phyloP scores from a whole-genome alignment of 2,888 invertebrate species.

The Cephonodes hylas region DNA sequence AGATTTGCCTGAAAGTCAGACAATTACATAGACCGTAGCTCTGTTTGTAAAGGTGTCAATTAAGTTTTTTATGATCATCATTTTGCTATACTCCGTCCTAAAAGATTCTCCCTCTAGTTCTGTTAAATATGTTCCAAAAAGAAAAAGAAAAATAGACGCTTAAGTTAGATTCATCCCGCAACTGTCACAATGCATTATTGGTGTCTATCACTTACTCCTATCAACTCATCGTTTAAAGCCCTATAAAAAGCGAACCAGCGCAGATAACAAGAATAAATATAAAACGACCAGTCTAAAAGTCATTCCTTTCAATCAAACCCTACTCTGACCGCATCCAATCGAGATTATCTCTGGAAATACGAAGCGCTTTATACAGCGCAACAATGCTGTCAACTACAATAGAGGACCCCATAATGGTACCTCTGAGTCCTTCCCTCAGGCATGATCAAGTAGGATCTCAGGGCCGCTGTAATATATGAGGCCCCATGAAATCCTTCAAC shows the following conservation, averaged over 20 bases:
- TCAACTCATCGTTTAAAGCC: not conserved
- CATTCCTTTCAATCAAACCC: not conserved
- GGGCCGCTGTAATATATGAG: conserved; percentile 42
- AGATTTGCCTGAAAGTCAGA: no score
- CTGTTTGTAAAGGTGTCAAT: no score
- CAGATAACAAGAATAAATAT: not conserved
- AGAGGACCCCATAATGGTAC: conserved; percentile 41
- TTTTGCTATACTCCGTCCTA: no score
- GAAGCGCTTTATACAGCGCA: conserved; percentile 9
- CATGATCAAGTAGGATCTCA: conserved; percentile 47
- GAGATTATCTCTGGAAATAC: conserved; percentile 7
- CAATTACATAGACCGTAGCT: no score
- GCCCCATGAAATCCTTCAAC: conserved; percentile 34
- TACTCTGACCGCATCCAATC: not conserved
- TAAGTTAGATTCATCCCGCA: no score
- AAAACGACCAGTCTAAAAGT: not conserved
- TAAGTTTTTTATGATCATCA: no score
- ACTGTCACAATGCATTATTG: no score
- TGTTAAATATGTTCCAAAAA: no score
- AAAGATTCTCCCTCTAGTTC: no score
- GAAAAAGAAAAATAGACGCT: no score
- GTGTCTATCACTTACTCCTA: no score
- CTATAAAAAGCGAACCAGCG: not conserved
- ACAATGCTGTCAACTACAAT: conserved; percentile 22
- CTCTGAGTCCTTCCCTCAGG: conserved; percentile 41